Evolutionary conservation across 2,888 invertebrate genomes (phyloP), one percentile per base, ranked within the genome.

Genomic region (Habroteleia sp.): DNA sequence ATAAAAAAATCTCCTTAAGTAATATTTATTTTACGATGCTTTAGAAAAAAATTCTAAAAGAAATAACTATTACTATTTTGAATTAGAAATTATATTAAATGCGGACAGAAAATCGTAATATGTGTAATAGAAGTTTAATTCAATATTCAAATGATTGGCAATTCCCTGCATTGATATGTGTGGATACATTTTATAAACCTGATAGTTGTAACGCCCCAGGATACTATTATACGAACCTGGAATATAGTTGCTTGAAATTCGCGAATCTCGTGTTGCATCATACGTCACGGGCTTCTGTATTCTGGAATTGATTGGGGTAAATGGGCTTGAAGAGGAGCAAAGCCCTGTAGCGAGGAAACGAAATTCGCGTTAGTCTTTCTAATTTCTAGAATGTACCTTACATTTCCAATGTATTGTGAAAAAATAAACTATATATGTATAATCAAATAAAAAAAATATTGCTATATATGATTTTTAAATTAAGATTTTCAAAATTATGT

Each of bases 261-360:
- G 48, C 20, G 46, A 16, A 37, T 17, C 29, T 35, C 29, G 44
- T 27, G 27, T 56, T 42, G 58, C 41, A 58, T 58, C 58, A 58
- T 39, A 48, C 31, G 68, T 41, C 68, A 58, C 20, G 20, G 50
- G 68, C 48, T 68, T 58, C 50, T 58, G 44, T 48, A 50, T 60
- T 69, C 60, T 52, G 58, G 29, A 50, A 60, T 60, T 69, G 69
- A 69, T 69, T 69, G 69, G 58, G 35, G 52, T 37, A 60, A 60
- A 60, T 50, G 68, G 58, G 42, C 16, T 48, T n/a, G 29, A 35
- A 48, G 60, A 39, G 52, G 44, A 50, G 50, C 1, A 44, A 48
- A 60, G 44, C 60, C 69, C 60, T 42, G 52, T 11, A 41, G 60
- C 42, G 35, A 69, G 17, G 13, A 42, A 60, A 60, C 58, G 50